Evolutionary conservation across 2,888 invertebrate genomes (phyloP).

Genomic region (Acrobasis consociella): DNA sequence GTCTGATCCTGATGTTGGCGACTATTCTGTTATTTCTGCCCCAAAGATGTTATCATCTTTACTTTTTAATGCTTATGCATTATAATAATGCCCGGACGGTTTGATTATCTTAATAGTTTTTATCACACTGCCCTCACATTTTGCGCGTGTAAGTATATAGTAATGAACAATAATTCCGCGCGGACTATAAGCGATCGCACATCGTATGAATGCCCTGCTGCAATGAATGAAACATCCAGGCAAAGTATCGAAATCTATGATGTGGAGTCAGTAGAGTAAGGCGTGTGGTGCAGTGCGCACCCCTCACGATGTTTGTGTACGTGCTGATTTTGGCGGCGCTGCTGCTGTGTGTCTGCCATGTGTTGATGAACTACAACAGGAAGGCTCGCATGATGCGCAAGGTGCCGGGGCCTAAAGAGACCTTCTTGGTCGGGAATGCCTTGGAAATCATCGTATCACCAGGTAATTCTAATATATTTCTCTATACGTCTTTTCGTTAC

Average conservation of each 20-base stretch:
- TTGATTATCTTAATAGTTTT: too few relatives aligned
- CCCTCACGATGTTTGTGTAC: slow-evolving; percentile 24
- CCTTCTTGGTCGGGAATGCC: slow-evolving; percentile 48
- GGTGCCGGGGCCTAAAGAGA: slow-evolving; percentile 49
- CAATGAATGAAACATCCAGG: neutral
- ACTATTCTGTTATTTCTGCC: too few relatives aligned
- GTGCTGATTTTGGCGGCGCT: slow-evolving; percentile 10
- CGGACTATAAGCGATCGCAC: neutral
- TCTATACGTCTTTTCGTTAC: neutral
- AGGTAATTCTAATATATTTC: slow-evolving; percentile 34
- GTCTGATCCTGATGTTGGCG: too few relatives aligned
- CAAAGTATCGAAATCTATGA: slow-evolving; percentile 10
- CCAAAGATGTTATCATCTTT: too few relatives aligned
- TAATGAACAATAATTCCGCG: neutral
- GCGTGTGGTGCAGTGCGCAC: slow-evolving; percentile 15
- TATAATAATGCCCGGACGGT: too few relatives aligned
- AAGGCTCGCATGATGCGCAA: slow-evolving; percentile 43
- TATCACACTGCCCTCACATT: too few relatives aligned
- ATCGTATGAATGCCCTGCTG: neutral
- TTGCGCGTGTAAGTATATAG: too few relatives aligned
- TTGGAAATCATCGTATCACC: slow-evolving; percentile 37
- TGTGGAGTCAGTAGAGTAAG: slow-evolving; percentile 13
- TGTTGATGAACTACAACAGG: slow-evolving; percentile 36
- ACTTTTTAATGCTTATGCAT: too few relatives aligned
- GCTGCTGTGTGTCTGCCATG: slow-evolving; percentile 26